Conservation (phyloP, 2,888 invertebrate species). For the Entomobrya proxima region DNA sequence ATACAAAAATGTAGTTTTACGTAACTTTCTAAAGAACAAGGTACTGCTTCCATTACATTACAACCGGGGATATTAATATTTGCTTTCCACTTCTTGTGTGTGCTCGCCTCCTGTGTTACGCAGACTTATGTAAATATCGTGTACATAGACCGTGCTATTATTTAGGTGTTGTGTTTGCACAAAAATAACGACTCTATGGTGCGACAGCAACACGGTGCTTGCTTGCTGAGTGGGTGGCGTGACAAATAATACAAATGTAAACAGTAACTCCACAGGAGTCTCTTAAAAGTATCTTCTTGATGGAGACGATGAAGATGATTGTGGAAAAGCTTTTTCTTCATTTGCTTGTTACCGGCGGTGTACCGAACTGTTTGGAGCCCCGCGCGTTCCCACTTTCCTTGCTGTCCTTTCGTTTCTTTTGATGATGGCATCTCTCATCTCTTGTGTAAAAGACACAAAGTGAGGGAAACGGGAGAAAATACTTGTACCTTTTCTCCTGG, state of each 20-base stretch:
- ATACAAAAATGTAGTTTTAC: not conserved
- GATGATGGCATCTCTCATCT: not conserved
- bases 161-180: conserved; percentile 2
- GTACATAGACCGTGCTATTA: not conserved
- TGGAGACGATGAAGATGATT: conserved; percentile 29
- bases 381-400: not conserved
- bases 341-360: conserved; percentile 36
- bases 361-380: not conserved
- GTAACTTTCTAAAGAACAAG: not conserved
- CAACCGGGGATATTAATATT: conserved; percentile 29
- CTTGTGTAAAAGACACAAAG: not conserved
- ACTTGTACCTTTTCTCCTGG: conserved; percentile 17
- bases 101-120: not conserved
- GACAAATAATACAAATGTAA: conserved; percentile 49
- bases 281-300: conserved; percentile 38
- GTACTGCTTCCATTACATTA: not conserved
- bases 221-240: conserved; percentile 27
- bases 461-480: not conserved
- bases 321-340: conserved; percentile 32
- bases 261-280: conserved; percentile 39
- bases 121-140: not conserved
- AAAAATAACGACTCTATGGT: not conserved
- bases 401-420: conserved; percentile 3
- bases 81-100: conserved; percentile 28
- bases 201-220: not conserved